Evolutionary conservation across 2,113 vertebrate species (phyloP).

Genomic region (Garra rufa): DNA sequence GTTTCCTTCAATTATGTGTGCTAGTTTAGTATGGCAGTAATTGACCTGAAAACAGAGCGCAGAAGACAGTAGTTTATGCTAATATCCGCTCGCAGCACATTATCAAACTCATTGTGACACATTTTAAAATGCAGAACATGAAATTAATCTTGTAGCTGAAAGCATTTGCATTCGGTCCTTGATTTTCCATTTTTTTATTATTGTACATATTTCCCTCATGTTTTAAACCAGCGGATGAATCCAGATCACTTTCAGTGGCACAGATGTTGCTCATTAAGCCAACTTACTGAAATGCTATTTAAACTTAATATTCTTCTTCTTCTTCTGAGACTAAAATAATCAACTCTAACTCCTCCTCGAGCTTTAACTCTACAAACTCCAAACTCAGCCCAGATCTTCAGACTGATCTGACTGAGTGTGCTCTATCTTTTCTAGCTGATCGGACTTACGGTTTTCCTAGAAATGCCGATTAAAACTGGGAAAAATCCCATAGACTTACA

Average conservation of each 20-base stretch:
- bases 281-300: too few species aligned
- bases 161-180: neutral
- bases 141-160: neutral
- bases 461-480: too few species aligned
- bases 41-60: neutral
- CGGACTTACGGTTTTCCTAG: too few species aligned
- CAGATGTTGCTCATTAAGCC: too few species aligned
- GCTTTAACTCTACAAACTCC: too few species aligned
- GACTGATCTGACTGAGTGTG: too few species aligned
- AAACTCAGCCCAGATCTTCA: too few species aligned
- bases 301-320: too few species aligned
- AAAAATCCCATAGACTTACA: too few species aligned
- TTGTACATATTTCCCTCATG: neutral
- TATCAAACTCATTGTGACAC: neutral
- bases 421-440: too few species aligned
- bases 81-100: neutral
- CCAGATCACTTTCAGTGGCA: neutral
- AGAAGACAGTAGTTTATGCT: neutral
- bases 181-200: neutral
- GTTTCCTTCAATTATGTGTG: neutral
- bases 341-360: too few species aligned
- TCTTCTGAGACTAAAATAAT: too few species aligned
- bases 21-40: neutral
- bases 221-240: neutral
- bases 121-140: constrained; percentile 17